phyloP scores from a whole-genome alignment of 2,888 invertebrate genomes.

The Salticus scenicus region DNA sequence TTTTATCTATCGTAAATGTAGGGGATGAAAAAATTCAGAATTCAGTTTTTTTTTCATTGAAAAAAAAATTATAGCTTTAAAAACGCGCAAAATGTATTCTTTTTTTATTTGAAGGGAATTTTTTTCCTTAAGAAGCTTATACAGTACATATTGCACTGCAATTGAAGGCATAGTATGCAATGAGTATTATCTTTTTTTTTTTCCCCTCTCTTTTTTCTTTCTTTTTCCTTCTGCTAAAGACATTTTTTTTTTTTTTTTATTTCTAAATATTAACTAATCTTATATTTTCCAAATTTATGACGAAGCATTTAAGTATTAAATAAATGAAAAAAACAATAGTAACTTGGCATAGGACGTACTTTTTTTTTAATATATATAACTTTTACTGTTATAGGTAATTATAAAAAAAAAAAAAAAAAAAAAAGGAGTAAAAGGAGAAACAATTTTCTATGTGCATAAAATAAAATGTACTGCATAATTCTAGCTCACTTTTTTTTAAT shows the following conservation, averaged over 20 bases:
- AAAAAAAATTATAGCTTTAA: neutral
- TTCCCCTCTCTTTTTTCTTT: too few relatives aligned
- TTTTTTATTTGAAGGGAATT: neutral
- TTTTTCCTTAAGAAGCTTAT: slow-evolving; percentile 1
- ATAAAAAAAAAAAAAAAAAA: too few relatives aligned
- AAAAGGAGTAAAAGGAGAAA: too few relatives aligned
- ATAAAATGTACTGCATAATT: too few relatives aligned
- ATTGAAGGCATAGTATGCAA: neutral
- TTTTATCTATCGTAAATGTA: slow-evolving; percentile 1
- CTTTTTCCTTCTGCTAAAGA: neutral
- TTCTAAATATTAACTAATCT: slow-evolving; percentile 1
- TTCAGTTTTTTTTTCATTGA: neutral
- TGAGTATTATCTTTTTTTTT: neutral
- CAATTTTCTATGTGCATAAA: too few relatives aligned
- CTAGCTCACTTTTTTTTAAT: too few relatives aligned
- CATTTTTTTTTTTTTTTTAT: neutral
- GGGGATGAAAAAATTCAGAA: slow-evolving; percentile 4
- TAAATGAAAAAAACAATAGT: neutral
- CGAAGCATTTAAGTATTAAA: neutral
- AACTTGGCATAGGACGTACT: neutral
- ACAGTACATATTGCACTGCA: neutral
- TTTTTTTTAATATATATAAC: too few relatives aligned
- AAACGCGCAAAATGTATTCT: neutral
- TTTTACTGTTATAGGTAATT: too few relatives aligned
- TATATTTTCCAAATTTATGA: neutral